A percentile compares a stretch with the other conserved stretches of the same genome.
Conservation (phyloP, 1,140 invertebrate species). For the Spodoptera litura region DNA sequence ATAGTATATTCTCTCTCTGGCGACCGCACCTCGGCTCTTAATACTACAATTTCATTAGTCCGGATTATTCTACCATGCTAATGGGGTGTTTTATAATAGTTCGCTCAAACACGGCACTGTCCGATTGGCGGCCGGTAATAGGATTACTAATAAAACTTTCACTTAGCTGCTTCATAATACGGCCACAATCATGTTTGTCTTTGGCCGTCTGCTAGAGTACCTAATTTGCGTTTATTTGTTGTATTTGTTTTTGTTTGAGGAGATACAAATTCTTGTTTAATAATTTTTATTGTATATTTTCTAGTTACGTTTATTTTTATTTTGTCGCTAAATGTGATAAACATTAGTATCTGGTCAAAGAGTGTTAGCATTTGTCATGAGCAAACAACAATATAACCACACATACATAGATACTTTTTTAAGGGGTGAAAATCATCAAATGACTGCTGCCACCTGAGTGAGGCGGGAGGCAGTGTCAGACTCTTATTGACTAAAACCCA, state of each 20-base stretch:
- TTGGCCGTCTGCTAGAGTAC: neutral
- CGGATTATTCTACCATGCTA: conserved; percentile 44
- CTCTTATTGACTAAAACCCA: no score
- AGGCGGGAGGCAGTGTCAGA: no score
- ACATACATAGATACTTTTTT: no score
- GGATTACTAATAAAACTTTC: conserved; percentile 42
- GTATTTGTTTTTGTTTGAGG: neutral
- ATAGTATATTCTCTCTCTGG: neutral
- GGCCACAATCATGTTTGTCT: neutral
- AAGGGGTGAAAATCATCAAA: no score
- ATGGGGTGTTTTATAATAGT: conserved; percentile 50
- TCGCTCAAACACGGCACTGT: conserved; percentile 2
- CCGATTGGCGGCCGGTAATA: conserved; percentile 29
- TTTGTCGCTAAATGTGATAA: no score
- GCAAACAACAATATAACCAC: no score
- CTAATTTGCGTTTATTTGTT: neutral
- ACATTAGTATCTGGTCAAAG: no score
- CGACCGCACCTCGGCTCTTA: conserved; percentile 26
- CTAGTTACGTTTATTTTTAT: no score
- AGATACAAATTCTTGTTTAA: no score
- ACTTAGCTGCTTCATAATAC: conserved; percentile 20
- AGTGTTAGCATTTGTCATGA: no score
- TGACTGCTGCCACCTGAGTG: no score
- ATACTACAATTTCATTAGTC: conserved; percentile 54
- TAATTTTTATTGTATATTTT: no score